Base-by-base conservation (phyloP, 1,140 invertebrate genomes). In the Globodera ellingtonae region DNA sequence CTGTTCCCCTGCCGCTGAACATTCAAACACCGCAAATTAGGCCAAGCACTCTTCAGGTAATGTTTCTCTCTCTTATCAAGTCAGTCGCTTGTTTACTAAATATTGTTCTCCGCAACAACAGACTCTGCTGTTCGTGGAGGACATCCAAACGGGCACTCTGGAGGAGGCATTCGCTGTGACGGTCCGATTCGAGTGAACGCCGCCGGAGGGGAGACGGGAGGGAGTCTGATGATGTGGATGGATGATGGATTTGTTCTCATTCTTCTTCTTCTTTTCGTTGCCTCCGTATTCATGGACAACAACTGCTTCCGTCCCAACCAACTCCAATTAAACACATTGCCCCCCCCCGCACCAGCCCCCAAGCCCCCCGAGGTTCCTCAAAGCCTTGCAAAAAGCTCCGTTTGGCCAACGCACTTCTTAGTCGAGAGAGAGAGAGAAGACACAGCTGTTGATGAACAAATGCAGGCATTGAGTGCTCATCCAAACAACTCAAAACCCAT, bases 81-180 rank as follows among this genome's bases (percentile, higher is more conserved):
- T 35, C 35, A 35, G 3, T 62, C 6, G 56, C 56, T 2, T 6
- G 18, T 62, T 18, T 62, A 62, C 10, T 18, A 62, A 35, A 35
- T 35, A 62, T 18, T 18, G 10, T 62, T 62, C 18, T 62, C 35
- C 7, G 13, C 56, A 3, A 18, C 65, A 62, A 48, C 79, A 84
- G 79, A 75, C 73, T 52, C 74, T 84, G 24, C 59, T 84, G 18
- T 84, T 84, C 67, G 48, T 86, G 50, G 83, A 84, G 73, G 72
- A 84, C 72, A 67, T 80, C 18, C 24, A 84, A 24, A 85, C 84
- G 8, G 84, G 69, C 18, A 50, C 59, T 24, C 82, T 84, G 72
- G 83, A 84, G 79, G 83, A 86, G 67, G 79, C 84, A 2, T 84
- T 81, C 75, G 47, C 59, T n/a, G 46, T 84, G 1, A 67, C 71